Conservation (phyloP, 1,140 invertebrate genomes). For the Pseudomyrmex concolor region DNA sequence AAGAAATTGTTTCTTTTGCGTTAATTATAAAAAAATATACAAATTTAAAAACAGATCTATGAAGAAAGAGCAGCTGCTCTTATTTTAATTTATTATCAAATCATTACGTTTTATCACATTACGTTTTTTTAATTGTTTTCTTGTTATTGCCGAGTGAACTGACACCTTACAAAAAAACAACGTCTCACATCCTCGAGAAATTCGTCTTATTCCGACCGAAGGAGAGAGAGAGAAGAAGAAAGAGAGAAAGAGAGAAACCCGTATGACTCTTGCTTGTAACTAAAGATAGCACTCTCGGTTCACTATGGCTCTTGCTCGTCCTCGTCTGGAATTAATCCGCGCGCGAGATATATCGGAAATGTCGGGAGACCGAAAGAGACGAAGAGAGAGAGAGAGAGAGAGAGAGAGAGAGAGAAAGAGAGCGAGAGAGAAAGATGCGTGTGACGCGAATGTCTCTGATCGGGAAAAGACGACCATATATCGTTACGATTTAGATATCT, state of each 20-base stretch:
- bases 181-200: conserved; percentile 12
- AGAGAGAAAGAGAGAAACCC: neutral
- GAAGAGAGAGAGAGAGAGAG: neutral
- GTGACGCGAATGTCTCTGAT: conserved; percentile 35
- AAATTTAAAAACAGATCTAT: conserved; percentile 15
- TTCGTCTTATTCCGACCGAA: conserved; percentile 38
- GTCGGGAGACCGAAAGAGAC: conserved; percentile 48
- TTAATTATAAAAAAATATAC: neutral
- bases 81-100: conserved; percentile 1
- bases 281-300: conserved; percentile 61
- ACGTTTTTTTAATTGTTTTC: neutral
- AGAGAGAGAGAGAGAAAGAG: neutral
- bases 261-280: conserved; percentile 53
- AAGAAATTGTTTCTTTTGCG: neutral
- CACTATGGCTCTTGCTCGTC: conserved; percentile 54
- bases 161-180: conserved; percentile 42
- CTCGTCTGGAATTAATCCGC: conserved; percentile 63
- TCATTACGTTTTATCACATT: no score
- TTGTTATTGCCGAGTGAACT: conserved; percentile 13
- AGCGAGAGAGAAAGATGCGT: conserved; percentile 16
- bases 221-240: neutral
- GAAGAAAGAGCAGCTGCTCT: neutral
- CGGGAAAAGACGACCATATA: conserved; percentile 24
- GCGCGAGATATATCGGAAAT: conserved; percentile 61
- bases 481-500: conserved; percentile 14